Base-by-base conservation (phyloP, 1,140 invertebrate species). In the Drosophila nikananu region DNA sequence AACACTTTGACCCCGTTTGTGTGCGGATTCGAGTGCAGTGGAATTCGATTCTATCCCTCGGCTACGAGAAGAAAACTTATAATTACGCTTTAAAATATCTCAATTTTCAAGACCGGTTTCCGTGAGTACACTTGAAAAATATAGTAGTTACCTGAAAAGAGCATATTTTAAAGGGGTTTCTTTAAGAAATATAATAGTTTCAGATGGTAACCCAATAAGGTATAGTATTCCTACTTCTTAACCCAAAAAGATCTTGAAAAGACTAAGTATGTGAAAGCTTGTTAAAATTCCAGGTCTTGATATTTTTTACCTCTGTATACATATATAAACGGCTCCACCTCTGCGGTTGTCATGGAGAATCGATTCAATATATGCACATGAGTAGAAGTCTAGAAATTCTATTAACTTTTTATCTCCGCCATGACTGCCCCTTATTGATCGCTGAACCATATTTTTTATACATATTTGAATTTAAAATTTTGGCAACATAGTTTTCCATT, bases 1-100 rank as follows among this genome's bases (percentile, higher is more conserved):
- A 80, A 87, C 81, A 89, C 84, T 87, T 90, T 91, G 86, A 90
- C 86, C 86, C 79, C 81, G 73, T 82, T 90, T 75, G 66, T 41
- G 66, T 42, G 52, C 44, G 61, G 62, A 64, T 27, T 55, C 41
- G 35, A 66, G 51, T 76, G 55, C 49, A 75, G 42, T 67, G 19
- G 58, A 57, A 70, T 68, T 62, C 5, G 46, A 59, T 64, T 71
- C 42, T 62, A 66, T 27, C 25, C 35, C 39, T 57, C 21, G 54
- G 35, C 25, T 37, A 27, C 23, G 30, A 55, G 79, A 67, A 77
- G 57, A 77, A 68, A 68, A 66, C 72, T 71, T 75, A 87, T 83
- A 86, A 86, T 87, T 87, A 75, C 83, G 77, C 72, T 70, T 25
- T 74, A 65, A 83, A 83, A 83, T 90, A 82, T 84, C 81, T 91